phyloP scores from a whole-genome alignment of 2,888 invertebrate species.

The Eupithecia subumbrata region DNA sequence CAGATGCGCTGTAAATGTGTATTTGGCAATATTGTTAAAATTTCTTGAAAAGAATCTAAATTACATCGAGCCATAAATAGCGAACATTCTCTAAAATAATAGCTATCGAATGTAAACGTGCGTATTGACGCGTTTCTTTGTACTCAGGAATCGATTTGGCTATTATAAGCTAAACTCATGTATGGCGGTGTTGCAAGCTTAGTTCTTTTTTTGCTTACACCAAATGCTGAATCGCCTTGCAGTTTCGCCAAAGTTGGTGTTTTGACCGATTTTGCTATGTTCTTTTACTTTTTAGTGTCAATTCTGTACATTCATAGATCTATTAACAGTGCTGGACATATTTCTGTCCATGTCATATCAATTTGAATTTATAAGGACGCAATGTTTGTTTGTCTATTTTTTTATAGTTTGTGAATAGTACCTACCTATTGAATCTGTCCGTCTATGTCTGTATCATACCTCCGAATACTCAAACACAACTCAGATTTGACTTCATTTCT shows the following conservation, averaged over 20 bases:
- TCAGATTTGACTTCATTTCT: background rate
- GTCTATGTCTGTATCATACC: constrained; percentile 6
- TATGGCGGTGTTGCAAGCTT: constrained; percentile 55
- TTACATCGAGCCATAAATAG: background rate
- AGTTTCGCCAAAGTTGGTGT: constrained; percentile 58
- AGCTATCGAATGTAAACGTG: background rate
- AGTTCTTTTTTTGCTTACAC: constrained; percentile 57
- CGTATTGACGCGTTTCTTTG: background rate
- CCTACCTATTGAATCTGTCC: background rate
- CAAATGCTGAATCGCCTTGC: constrained; percentile 56
- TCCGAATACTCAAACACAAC: background rate
- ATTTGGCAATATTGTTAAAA: background rate
- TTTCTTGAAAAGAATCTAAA: background rate
- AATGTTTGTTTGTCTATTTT: background rate
- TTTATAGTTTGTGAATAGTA: background rate
- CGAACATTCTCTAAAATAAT: background rate
- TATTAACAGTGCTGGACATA: background rate
- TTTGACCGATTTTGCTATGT: constrained; percentile 66
- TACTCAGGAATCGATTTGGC: background rate
- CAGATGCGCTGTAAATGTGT: background rate
- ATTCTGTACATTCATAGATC: background rate
- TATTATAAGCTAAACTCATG: background rate
- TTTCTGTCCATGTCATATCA: constrained; percentile 3
- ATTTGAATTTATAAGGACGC: background rate
- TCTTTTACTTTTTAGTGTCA: constrained; percentile 57